Percentiles rank a stretch among this genome's conserved stretches.
Evolutionary conservation across 2,113 vertebrate genomes (phyloP).

Genomic region (Entomyzon cyanotis): DNA sequence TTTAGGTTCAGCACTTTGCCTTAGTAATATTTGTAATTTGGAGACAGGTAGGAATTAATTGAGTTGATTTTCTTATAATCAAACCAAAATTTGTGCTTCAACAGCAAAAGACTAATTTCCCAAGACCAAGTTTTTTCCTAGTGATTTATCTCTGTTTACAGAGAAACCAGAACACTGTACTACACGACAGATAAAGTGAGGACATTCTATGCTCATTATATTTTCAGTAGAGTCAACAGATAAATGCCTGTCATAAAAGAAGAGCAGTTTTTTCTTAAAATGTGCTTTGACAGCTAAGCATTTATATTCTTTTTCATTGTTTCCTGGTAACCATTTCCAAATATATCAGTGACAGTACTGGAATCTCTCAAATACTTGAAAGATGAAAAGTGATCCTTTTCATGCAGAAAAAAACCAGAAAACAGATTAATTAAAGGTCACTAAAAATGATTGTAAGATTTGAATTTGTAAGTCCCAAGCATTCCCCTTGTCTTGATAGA

Average conservation of each 20-base stretch:
- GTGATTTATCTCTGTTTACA: conserved; percentile 37
- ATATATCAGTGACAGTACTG: not conserved
- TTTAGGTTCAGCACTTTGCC: not conserved
- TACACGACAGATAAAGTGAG: not conserved
- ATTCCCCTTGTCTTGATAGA: not conserved
- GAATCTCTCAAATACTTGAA: not conserved
- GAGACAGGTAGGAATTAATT: not conserved
- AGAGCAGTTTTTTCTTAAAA: not conserved
- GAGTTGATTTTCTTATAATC: not conserved
- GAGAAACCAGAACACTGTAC: not conserved
- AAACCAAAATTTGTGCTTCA: not conserved
- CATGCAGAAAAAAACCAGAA: not conserved
- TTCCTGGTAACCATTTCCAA: conserved; percentile 3
- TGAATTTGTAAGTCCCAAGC: not conserved
- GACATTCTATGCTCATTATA: conserved; percentile 15
- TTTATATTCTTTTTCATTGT: not conserved
- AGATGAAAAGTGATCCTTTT: not conserved
- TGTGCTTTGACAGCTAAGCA: not conserved
- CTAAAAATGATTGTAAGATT: not conserved
- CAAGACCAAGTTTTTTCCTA: not conserved
- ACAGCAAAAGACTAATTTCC: not conserved
- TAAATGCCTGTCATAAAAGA: conserved; percentile 25
- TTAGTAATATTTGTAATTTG: not conserved
- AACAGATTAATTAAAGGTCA: not conserved
- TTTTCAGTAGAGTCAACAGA: not conserved